Percentiles rank a stretch among this genome's conserved stretches.
These are phyloP conservation scores for Cyprinodon tularosa DNA, from an alignment of 2,113 vertebrate species.

Conservation along the genomic window DNA sequence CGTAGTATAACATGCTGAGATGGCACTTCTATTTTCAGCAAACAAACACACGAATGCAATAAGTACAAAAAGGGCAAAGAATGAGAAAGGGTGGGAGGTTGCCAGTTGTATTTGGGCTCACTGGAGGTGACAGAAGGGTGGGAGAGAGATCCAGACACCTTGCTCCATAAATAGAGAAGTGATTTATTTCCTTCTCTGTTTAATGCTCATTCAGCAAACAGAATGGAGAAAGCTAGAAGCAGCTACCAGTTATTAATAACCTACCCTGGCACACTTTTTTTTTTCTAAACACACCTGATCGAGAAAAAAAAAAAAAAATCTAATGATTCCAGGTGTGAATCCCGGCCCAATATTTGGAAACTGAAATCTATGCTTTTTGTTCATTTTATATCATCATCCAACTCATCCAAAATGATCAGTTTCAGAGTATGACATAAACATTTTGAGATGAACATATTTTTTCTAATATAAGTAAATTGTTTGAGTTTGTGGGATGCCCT, in stretches of 20 bases:
- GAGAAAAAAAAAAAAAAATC: background rate
- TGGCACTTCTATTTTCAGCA: conserved; percentile 64
- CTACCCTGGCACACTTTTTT: background rate
- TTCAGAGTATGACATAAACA: no score
- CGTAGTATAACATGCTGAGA: conserved; percentile 59
- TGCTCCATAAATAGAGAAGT: conserved; percentile 32
- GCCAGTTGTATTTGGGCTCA: conserved; percentile 5
- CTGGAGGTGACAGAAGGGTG: conserved; percentile 36
- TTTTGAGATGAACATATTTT: background rate
- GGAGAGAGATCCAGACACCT: conserved; percentile 8
- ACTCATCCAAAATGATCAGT: background rate
- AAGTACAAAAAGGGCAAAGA: conserved; percentile 6
- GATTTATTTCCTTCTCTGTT: conserved; percentile 32
- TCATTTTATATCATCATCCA: no score
- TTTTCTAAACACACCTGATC: conserved; percentile 3
- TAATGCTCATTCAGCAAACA: conserved; percentile 27
- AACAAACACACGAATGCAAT: conserved; percentile 19
- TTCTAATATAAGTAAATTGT: background rate
- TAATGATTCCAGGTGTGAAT: background rate
- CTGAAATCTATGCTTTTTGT: background rate
- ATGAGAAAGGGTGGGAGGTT: background rate
- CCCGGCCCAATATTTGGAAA: background rate
- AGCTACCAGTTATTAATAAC: conserved; percentile 40
- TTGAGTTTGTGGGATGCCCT: background rate
- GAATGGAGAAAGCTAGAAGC: conserved; percentile 9